phyloP scores from a whole-genome alignment of 2,888 invertebrate genomes.

The Incurvaria masculella region DNA sequence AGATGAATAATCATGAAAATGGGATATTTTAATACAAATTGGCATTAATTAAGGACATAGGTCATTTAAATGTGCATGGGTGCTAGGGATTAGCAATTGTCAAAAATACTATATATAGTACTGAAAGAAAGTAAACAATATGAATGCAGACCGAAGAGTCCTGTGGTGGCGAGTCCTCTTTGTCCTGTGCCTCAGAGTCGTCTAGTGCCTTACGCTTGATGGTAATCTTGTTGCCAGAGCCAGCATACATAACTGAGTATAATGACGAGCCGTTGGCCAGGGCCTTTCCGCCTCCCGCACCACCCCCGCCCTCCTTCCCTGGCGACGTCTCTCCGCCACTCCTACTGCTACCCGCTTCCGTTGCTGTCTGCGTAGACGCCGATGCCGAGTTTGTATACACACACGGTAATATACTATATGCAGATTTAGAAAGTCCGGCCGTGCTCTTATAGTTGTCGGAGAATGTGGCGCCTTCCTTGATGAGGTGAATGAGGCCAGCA shows the following conservation, averaged over 20 bases:
- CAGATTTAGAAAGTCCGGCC: conserved; percentile 69
- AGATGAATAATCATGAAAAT: too few species aligned
- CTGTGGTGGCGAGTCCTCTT: conserved; percentile 27
- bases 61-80: too few species aligned
- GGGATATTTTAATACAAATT: too few species aligned
- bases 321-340: background rate
- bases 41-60: too few species aligned
- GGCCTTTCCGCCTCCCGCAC: conserved; percentile 18
- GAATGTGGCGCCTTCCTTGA: conserved; percentile 77
- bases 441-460: conserved; percentile 70
- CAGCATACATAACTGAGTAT: conserved; percentile 79
- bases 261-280: conserved; percentile 58
- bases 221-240: conserved; percentile 78
- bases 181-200: conserved; percentile 42
- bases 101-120: too few species aligned
- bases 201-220: conserved; percentile 73
- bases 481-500: conserved; percentile 66
- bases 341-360: conserved; percentile 26
- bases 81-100: too few species aligned
- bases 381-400: conserved; percentile 64
- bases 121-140: too few species aligned
- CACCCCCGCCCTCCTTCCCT: conserved; percentile 14
- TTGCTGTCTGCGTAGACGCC: conserved; percentile 40
- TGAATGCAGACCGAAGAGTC: background rate
- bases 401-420: conserved; percentile 71